A percentile compares a stretch with the other conserved stretches of the same genome.
phyloP scores from a whole-genome alignment of 2,113 vertebrate genomes.

The Anolis sagrei region DNA sequence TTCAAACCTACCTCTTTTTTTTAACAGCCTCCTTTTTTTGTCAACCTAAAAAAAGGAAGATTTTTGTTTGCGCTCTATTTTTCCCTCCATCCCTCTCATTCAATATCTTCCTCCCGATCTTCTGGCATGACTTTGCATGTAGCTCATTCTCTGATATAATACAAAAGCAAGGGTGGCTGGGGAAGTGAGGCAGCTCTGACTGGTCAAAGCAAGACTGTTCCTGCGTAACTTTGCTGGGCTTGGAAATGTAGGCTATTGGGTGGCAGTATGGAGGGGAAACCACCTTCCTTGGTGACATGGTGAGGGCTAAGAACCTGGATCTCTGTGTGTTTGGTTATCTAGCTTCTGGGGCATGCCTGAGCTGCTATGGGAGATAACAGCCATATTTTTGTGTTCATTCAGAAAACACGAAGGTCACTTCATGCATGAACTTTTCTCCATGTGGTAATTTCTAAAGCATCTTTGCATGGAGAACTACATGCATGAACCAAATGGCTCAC shows the following conservation, averaged over 20 bases:
- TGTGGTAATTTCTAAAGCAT: background rate
- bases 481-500: background rate
- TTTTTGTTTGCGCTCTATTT: constrained; percentile 51
- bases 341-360: background rate
- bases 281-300: background rate
- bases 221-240: constrained; percentile 11
- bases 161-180: constrained; percentile 21
- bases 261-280: background rate
- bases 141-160: constrained; percentile 54
- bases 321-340: background rate
- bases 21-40: constrained; percentile 43
- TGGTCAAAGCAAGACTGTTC: constrained; percentile 38
- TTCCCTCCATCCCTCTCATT: constrained; percentile 54
- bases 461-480: background rate
- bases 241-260: background rate
- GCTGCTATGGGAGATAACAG: background rate
- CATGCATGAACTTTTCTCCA: background rate
- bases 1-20: constrained; percentile 47
- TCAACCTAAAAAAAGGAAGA: constrained; percentile 20
- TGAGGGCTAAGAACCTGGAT: background rate
- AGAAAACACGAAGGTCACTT: background rate
- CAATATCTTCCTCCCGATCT: constrained; percentile 36
- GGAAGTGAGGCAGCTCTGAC: constrained; percentile 30
- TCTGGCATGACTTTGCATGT: constrained; percentile 78
- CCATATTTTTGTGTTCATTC: background rate